Evolutionary conservation across 2,797 vertebrate species (phyloP), one percentile per base, ranked within the genome.

Genomic region (Echeneis naucrates): DNA sequence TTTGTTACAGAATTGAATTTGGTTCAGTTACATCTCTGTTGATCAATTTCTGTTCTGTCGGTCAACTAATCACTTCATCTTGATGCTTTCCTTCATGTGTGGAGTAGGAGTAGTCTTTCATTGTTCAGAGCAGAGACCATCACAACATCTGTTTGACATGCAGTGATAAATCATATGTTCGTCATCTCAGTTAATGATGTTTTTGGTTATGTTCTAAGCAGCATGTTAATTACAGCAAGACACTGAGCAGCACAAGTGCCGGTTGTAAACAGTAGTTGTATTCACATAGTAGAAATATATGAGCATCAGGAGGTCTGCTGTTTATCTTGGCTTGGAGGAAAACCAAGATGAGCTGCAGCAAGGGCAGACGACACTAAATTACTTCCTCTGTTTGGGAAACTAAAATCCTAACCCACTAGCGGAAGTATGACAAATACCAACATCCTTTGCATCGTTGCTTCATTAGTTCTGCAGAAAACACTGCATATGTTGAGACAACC

Each of bases 261-360:
- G 69, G 35, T 59, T 45, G 37, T 63, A 64, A 72, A 78, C 33
- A 64, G 24, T 50, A 38, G 21, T 60, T 60, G 55, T 59, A 68
- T 23, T 72, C 60, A 70, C 45, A 60, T n/a, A 44, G 33, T 67
- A 57, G 45, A 76, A 69, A 72, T 80, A 63, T 42, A 81, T 50
- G 61, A 71, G 50, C 65, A 76, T 50, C 38, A 13, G 33, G 74
- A 57, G 59, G 12, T 44, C 68, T 57, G 48, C n/a, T 80, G 65
- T 81, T 85, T 80, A 63, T 83, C 60, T 81, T 62, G 27, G 52
- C 40, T 53, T 5, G 26, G 32, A 72, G 61, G 38, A 35, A 68
- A 77, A 72, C 47, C 55, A 67, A 52, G 50, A 62, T 55, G 69
- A 54, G 61, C 51, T 44, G 52, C 59, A 64, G 54, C 56, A 13